These are phyloP conservation scores for Lasioglossum pauxillum DNA, from an alignment of 2,888 invertebrate genomes.

Conservation along the genomic window DNA sequence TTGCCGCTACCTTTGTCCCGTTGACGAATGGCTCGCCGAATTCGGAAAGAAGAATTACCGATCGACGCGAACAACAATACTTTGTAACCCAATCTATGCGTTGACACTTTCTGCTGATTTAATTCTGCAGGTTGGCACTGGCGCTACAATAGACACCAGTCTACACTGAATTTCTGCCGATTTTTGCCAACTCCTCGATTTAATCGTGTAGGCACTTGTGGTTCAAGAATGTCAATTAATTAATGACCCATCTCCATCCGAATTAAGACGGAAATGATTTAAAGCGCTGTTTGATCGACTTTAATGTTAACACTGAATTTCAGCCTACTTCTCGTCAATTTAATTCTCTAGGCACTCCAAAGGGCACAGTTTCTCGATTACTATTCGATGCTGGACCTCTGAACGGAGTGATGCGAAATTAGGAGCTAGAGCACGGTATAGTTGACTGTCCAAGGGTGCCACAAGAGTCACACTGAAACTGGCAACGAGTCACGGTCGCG, in stretches of 20 bases:
- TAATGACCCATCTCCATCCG: no score
- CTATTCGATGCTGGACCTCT: background rate
- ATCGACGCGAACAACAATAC: slow-evolving; percentile 9
- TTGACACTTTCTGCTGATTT: background rate
- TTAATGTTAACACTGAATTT: background rate
- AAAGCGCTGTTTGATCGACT: background rate
- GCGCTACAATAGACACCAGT: background rate
- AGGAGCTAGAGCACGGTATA: background rate
- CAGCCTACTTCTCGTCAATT: background rate
- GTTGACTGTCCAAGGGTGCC: background rate
- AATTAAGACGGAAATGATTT: background rate
- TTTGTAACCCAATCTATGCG: background rate
- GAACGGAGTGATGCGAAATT: background rate
- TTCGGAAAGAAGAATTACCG: slow-evolving; percentile 49
- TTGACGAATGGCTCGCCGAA: slow-evolving; percentile 53
- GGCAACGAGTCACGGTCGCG: background rate
- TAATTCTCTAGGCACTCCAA: background rate
- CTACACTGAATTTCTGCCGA: background rate
- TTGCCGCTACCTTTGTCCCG: slow-evolving; percentile 49
- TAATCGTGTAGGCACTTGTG: background rate
- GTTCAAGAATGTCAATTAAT: background rate
- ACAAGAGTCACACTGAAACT: slow-evolving; percentile 6
- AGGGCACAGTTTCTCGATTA: background rate
- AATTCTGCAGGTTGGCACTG: background rate
- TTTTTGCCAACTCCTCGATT: background rate